Percentiles rank a stretch among this genome's conserved stretches.
Conservation (phyloP, 2,888 invertebrate species). For the Drosophila kuntzei region DNA sequence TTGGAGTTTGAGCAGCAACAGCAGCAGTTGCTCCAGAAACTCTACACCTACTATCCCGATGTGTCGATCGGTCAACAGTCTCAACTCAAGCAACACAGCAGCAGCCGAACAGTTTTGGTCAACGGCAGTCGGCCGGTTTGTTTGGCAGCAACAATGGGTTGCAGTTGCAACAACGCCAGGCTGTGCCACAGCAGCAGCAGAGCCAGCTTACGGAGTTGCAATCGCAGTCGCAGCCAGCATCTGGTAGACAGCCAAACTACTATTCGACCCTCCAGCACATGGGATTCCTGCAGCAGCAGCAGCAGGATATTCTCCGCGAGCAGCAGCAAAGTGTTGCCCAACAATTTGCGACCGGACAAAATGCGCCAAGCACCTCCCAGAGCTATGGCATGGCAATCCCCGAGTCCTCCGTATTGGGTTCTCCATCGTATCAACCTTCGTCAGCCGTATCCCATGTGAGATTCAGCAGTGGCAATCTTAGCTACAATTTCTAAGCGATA, state of each 20-base stretch:
- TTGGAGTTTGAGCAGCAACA: slow-evolving; percentile 76
- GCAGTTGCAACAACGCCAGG: slow-evolving; percentile 43
- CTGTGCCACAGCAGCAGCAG: slow-evolving; percentile 17
- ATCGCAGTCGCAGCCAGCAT: slow-evolving; percentile 26
- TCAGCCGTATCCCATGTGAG: slow-evolving; percentile 86
- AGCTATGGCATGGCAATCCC: slow-evolving; percentile 68
- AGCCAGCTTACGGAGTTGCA: slow-evolving; percentile 13
- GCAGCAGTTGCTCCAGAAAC: slow-evolving; percentile 74
- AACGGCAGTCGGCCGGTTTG: slow-evolving; percentile 7
- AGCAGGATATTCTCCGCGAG: slow-evolving; percentile 70
- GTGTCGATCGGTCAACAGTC: slow-evolving; percentile 48
- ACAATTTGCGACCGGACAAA: slow-evolving; percentile 64
- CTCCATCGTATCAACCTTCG: slow-evolving; percentile 85
- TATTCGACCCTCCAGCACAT: slow-evolving; percentile 83
- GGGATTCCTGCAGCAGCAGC: slow-evolving; percentile 81
- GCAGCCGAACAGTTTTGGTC: background rate
- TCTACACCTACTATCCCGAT: slow-evolving; percentile 70
- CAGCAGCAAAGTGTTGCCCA: slow-evolving; percentile 69
- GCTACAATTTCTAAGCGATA: slow-evolving; percentile 78
- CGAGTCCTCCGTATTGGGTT: slow-evolving; percentile 54
- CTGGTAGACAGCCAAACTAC: slow-evolving; percentile 60
- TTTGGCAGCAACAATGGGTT: slow-evolving; percentile 56
- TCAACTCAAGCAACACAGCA: slow-evolving; percentile 5
- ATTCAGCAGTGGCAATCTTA: slow-evolving; percentile 84
- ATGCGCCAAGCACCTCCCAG: slow-evolving; percentile 57